Base-by-base conservation (phyloP, 1,140 invertebrate species). In the Apis cerana region DNA sequence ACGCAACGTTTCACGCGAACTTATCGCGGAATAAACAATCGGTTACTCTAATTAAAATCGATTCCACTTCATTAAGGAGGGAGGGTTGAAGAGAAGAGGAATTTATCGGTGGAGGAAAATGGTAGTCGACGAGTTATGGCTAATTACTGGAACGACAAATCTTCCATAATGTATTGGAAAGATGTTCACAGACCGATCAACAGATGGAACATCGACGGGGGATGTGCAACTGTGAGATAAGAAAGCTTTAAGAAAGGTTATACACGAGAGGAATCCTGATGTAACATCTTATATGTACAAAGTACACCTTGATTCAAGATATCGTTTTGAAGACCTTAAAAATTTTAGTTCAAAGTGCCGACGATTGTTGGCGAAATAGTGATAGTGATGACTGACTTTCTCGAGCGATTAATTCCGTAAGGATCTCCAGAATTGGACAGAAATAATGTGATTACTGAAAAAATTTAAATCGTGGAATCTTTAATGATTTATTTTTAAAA, bases 21-120 rank as follows among this genome's bases (percentile, higher is more conserved):
- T 43, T 72, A 80, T 80, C 69, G 58, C 9, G 69, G 77, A 54
- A 80, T 72, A 80, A 80, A 80, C 72, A 80, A 80, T 72, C 70
- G 68, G 69, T 64, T 72, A 54, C 68, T 72, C 58, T 72, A 72
- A 80, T 80, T 80, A 72, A 79, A 80, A 27, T 58, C 56, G 75
- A 69, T 56, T 19, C 9, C 56, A 43, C 58, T 15, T 43, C 48
- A 67, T 61, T 61, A 70, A 54, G 15, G 50, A 17, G n/a, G 23
- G 5, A 43, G 33, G 19, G 17, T 43, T 17, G 17, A 19, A 52
- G 54, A 27, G 15, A 43, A 9, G 23, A 19, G 58, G 23, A 62
- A 72, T 80, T 72, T 64, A 72, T 72, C 23, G 65, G 21, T 19
- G 4, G 13, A 19, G 43, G 58, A 61, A 64, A 72, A 61, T 69